These are phyloP conservation scores for Eumacrocentrus americanus DNA, from an alignment of 2,888 invertebrate species.

Conservation along the genomic window DNA sequence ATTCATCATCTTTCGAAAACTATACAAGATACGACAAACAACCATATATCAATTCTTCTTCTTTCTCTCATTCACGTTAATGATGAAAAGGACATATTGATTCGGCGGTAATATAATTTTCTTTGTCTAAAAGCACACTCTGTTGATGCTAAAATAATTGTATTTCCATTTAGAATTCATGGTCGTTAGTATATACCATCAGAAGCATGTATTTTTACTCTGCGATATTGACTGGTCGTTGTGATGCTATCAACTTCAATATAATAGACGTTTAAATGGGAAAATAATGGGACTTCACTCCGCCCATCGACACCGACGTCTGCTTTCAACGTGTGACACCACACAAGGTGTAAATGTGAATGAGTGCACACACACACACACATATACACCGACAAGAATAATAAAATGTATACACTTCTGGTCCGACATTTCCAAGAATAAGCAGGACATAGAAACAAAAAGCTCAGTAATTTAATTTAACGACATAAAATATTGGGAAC, in stretches of 20 bases:
- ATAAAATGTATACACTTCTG: too few species aligned
- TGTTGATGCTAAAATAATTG: slow-evolving; percentile 51
- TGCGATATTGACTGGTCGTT: slow-evolving; percentile 30
- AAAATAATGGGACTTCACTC: slow-evolving; percentile 49
- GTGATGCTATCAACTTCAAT: slow-evolving; percentile 45
- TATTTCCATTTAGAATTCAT: slow-evolving; percentile 43
- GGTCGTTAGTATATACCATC: slow-evolving; percentile 19
- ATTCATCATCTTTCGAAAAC: too few species aligned
- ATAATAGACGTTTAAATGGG: slow-evolving; percentile 51
- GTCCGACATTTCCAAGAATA: too few species aligned
- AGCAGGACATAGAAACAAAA: background rate
- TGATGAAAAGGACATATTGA: too few species aligned
- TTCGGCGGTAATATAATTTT: too few species aligned
- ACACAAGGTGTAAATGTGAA: background rate
- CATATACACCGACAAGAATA: background rate
- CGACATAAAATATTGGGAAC: background rate
- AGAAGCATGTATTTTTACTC: slow-evolving; percentile 9
- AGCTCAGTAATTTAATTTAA: background rate
- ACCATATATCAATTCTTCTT: too few species aligned
- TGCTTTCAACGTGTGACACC: background rate
- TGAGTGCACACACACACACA: background rate
- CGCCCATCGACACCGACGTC: slow-evolving; percentile 29
- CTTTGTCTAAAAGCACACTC: background rate
- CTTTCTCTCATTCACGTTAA: too few species aligned
- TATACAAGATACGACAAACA: too few species aligned